phyloP scores from a whole-genome alignment of 1,140 invertebrate species.

The Apis mellifera region DNA sequence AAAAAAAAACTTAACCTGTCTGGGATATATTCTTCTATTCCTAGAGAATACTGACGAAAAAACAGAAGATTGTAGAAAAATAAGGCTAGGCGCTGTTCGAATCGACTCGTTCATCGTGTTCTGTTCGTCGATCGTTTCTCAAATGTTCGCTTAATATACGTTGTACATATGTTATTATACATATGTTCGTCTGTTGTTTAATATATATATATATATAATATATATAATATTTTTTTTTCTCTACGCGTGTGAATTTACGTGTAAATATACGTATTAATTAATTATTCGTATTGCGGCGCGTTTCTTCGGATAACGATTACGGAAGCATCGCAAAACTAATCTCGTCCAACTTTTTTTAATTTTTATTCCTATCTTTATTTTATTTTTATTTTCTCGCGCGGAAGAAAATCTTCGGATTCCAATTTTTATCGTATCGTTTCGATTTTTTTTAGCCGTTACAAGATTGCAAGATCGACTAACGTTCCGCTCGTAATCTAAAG shows the following conservation, averaged over 20 bases:
- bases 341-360: background rate
- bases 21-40: constrained; percentile 41
- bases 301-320: constrained; percentile 43
- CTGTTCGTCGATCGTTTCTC: background rate
- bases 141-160: background rate
- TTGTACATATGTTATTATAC: too few species aligned
- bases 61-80: constrained; percentile 79
- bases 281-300: constrained; percentile 32
- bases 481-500: constrained; percentile 2
- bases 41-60: constrained; percentile 73
- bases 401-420: too few species aligned
- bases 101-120: constrained; percentile 37
- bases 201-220: background rate
- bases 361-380: too few species aligned
- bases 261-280: constrained; percentile 37
- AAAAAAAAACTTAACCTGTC: constrained; percentile 44
- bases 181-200: constrained; percentile 5
- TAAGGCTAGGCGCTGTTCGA: constrained; percentile 75
- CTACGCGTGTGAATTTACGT: constrained; percentile 5
- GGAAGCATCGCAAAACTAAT: constrained; percentile 44
- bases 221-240: constrained; percentile 12
- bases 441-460: background rate
- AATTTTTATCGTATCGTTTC: background rate
- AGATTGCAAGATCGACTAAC: constrained; percentile 1
- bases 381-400: background rate